A percentile compares a stretch with the other conserved stretches of the same genome.
These are phyloP conservation scores for Nephrocerus scutellatus DNA, from an alignment of 2,888 invertebrate species.

Conservation along the genomic window DNA sequence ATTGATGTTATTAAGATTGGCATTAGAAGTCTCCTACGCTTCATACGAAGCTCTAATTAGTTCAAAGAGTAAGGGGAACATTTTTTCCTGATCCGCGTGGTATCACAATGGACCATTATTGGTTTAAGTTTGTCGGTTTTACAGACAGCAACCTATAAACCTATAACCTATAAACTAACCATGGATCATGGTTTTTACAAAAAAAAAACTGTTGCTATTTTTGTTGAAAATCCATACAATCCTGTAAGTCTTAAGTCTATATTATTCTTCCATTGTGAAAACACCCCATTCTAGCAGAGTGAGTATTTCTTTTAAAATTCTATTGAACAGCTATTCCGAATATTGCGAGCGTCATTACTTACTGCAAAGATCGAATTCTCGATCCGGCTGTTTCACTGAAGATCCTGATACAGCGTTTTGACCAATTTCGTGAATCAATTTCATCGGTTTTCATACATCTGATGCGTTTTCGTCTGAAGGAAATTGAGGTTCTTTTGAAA, in stretches of 20 bases:
- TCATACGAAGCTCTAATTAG: too few species aligned
- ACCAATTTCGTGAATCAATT: conserved; percentile 51
- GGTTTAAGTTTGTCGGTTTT: too few species aligned
- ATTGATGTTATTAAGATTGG: too few species aligned
- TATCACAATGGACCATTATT: too few species aligned
- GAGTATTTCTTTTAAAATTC: not conserved
- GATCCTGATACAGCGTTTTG: conserved; percentile 56
- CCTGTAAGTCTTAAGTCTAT: not conserved
- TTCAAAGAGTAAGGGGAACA: too few species aligned
- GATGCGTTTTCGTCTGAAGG: conserved; percentile 59
- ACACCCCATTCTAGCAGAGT: not conserved
- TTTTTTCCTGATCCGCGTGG: too few species aligned
- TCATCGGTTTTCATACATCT: conserved; percentile 58
- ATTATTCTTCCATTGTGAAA: not conserved
- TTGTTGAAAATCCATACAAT: not conserved
- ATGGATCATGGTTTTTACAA: not conserved
- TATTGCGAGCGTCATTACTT: conserved; percentile 65
- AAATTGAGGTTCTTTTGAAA: conserved; percentile 63
- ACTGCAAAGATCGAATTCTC: conserved; percentile 63
- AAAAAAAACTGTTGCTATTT: too few species aligned
- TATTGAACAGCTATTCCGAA: conserved; percentile 59
- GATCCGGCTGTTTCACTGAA: conserved; percentile 57
- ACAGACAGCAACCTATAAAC: too few species aligned
- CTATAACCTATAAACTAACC: too few species aligned
- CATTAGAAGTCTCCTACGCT: too few species aligned